phyloP scores from a whole-genome alignment of 2,113 vertebrate species.

The Sceloporus tristichus region DNA sequence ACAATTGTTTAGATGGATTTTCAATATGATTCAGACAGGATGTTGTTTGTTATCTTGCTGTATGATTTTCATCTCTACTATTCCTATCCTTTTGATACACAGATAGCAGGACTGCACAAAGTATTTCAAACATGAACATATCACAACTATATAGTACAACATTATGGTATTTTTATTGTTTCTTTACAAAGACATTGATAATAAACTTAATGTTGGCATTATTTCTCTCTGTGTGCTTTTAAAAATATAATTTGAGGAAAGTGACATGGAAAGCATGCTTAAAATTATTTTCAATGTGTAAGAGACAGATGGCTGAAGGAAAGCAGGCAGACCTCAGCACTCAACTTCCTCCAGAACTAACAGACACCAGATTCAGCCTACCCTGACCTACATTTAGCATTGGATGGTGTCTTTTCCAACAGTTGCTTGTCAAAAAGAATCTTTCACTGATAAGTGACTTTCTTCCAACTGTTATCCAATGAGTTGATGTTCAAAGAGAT shows the following conservation, averaged over 20 bases:
- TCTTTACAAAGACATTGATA: background rate
- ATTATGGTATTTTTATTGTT: background rate
- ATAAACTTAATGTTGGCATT: background rate
- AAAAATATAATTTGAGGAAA: conserved; percentile 33
- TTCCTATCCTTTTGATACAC: background rate
- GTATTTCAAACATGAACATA: background rate
- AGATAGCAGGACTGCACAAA: background rate
- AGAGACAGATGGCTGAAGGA: conserved; percentile 3
- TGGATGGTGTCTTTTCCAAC: conserved; percentile 9
- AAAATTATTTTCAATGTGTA: background rate
- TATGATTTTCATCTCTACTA: background rate
- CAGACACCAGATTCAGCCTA: conserved; percentile 16
- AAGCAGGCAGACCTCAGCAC: conserved; percentile 4
- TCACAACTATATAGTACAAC: background rate
- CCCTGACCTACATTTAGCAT: conserved; percentile 31
- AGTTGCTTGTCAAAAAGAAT: conserved; percentile 31
- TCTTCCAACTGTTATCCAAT: conserved; percentile 8
- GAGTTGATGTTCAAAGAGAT: background rate
- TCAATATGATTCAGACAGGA: background rate
- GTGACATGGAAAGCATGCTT: background rate
- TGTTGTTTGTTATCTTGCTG: background rate
- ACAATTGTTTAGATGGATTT: background rate
- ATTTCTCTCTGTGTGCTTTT: conserved; percentile 17
- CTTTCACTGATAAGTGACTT: conserved; percentile 21
- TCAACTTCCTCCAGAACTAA: conserved; percentile 7